These are phyloP conservation scores for Drosophila subsilvestris DNA, from an alignment of 2,888 invertebrate genomes.

Conservation along the genomic window DNA sequence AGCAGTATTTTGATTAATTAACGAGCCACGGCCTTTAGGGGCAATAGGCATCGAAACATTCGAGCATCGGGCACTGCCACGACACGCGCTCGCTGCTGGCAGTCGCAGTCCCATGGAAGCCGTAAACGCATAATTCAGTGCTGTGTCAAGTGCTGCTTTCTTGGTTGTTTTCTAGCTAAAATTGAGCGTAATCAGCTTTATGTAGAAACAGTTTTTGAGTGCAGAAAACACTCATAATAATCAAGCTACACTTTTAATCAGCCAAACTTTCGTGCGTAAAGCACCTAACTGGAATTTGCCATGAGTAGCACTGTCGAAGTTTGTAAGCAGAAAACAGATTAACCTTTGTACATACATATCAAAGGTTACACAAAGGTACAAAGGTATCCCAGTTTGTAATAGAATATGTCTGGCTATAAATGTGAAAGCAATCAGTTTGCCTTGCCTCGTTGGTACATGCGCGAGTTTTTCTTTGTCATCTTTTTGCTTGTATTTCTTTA, in stretches of 20 bases:
- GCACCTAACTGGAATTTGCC: too few species aligned
- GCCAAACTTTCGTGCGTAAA: too few species aligned
- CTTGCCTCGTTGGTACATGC: neutral
- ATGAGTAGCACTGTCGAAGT: too few species aligned
- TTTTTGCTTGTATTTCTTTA: neutral
- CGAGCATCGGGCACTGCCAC: conserved; percentile 14
- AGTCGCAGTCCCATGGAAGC: conserved; percentile 26
- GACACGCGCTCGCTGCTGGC: conserved; percentile 25
- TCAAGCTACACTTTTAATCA: too few species aligned
- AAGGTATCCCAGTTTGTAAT: neutral
- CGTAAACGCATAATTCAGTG: conserved; percentile 38
- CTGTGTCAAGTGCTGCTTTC: conserved; percentile 13
- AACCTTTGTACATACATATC: too few species aligned
- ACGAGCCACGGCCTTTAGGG: conserved; percentile 57
- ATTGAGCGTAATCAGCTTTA: neutral
- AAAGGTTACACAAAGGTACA: neutral
- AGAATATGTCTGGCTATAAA: neutral
- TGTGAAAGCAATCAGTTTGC: neutral
- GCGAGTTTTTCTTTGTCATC: too few species aligned
- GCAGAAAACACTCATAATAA: too few species aligned
- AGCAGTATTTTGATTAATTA: conserved; percentile 73
- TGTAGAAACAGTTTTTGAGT: neutral
- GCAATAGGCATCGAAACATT: conserved; percentile 29
- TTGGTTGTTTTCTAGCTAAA: conserved; percentile 11
- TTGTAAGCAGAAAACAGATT: too few species aligned